Percentiles rank a stretch among this genome's conserved stretches.
phyloP scores from a whole-genome alignment of 2,797 vertebrate genomes.

The Vireo griseus region DNA sequence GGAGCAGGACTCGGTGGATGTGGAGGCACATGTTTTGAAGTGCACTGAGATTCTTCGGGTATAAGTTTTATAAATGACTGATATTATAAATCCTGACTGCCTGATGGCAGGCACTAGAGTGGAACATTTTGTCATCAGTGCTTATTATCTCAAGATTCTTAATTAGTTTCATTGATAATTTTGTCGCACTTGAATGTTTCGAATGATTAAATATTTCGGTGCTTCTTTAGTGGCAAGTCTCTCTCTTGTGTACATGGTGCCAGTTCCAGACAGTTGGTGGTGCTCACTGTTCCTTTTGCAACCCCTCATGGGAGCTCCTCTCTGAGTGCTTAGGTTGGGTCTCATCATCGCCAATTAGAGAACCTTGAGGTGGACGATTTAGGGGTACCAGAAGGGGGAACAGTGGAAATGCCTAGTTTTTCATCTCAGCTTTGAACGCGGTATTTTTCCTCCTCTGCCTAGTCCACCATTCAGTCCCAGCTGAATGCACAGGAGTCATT shows the following conservation, averaged over 20 bases:
- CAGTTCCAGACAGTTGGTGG: fast-evolving
- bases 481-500: neutral
- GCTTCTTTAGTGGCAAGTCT: conserved; percentile 1
- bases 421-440: neutral
- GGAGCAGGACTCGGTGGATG: neutral
- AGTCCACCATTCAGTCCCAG: neutral
- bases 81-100: conserved; percentile 42
- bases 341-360: fast-evolving
- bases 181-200: conserved; percentile 47
- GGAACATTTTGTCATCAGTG: conserved; percentile 58
- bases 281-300: neutral
- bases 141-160: conserved; percentile 64
- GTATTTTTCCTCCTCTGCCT: neutral
- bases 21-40: neutral
- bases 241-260: neutral
- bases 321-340: neutral
- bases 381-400: neutral
- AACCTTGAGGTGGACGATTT: neutral
- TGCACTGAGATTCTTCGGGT: neutral
- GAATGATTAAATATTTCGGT: conserved; percentile 56
- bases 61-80: conserved; percentile 19
- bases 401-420: neutral
- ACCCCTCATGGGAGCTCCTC: neutral
- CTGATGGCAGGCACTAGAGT: conserved; percentile 41
- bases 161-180: conserved; percentile 68